Evolutionary conservation across 2,888 invertebrate species (phyloP).

Genomic region (Stenoptilia bipunctidactyla): DNA sequence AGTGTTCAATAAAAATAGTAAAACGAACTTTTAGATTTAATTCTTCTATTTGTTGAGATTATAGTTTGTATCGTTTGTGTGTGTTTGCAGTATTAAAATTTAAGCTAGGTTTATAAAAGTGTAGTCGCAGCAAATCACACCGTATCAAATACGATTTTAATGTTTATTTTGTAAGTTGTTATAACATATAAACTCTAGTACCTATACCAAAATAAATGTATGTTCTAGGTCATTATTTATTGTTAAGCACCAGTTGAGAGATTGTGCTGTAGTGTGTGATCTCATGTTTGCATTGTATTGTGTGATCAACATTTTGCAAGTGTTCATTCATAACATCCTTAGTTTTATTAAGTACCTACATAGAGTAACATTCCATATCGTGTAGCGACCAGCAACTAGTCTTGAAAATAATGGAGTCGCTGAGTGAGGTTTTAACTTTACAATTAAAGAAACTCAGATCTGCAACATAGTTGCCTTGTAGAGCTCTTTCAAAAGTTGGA

Average conservation of each 20-base stretch:
- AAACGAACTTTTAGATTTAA: slow-evolving; percentile 37
- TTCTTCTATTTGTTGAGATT: slow-evolving; percentile 64
- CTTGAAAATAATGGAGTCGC: slow-evolving; percentile 45
- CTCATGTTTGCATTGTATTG: slow-evolving; percentile 47
- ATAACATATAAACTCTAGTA: slow-evolving; percentile 49
- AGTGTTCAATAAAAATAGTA: slow-evolving; percentile 63
- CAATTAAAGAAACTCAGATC: slow-evolving; percentile 13
- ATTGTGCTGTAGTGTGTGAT: slow-evolving; percentile 55
- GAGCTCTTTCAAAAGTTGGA: too few relatives aligned
- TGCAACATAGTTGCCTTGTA: slow-evolving; percentile 48
- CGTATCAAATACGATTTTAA: slow-evolving; percentile 27
- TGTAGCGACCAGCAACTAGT: slow-evolving; percentile 55
- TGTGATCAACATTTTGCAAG: slow-evolving; percentile 29
- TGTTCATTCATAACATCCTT: slow-evolving; percentile 36
- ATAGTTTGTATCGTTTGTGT: slow-evolving; percentile 35
- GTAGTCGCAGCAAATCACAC: slow-evolving; percentile 37
- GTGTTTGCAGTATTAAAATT: slow-evolving; percentile 51
- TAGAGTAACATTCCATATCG: slow-evolving; percentile 49
- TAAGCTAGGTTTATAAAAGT: slow-evolving; percentile 33
- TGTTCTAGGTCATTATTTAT: slow-evolving; percentile 65
- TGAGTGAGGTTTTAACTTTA: slow-evolving; percentile 9
- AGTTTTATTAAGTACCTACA: slow-evolving; percentile 36
- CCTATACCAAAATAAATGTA: slow-evolving; percentile 61
- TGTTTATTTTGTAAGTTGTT: slow-evolving; percentile 24
- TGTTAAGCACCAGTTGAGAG: slow-evolving; percentile 43